Evolutionary conservation across 2,113 vertebrate species (phyloP).

Genomic region (Polypterus senegalus): DNA sequence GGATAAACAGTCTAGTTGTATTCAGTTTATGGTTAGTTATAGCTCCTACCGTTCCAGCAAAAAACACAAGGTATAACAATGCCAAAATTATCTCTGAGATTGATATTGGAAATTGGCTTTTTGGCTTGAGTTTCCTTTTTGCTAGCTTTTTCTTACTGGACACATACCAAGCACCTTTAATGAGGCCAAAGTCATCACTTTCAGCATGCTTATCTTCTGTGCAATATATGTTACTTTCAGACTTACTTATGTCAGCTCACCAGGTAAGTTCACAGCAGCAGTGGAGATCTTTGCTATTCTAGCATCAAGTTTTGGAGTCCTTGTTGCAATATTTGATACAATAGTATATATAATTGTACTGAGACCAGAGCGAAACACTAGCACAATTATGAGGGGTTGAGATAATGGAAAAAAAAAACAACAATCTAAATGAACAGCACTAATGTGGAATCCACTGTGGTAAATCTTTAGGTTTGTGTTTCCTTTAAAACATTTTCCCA

Average conservation of each 20-base stretch:
- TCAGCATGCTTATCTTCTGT: constrained; percentile 4
- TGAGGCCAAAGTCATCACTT: constrained; percentile 1
- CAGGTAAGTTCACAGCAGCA: neutral
- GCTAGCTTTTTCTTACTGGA: neutral
- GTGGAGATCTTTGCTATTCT: constrained; percentile 4
- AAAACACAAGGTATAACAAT: neutral
- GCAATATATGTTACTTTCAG: neutral
- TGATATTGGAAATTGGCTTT: constrained; percentile 1
- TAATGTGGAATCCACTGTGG: no score
- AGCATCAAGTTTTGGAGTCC: neutral
- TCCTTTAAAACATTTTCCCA: no score
- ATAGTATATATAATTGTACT: constrained; percentile 1
- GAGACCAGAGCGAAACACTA: neutral
- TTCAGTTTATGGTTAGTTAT: neutral
- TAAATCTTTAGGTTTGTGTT: no score
- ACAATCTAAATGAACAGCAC: no score
- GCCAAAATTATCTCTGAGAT: neutral
- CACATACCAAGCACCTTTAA: neutral
- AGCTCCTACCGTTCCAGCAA: constrained; percentile 1
- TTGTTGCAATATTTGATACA: neutral
- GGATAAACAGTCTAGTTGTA: neutral
- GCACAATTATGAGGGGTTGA: no score
- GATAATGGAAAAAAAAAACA: no score
- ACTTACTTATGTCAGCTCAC: constrained; percentile 2
- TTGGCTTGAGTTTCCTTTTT: neutral